Conservation (phyloP, 2,113 vertebrate species). For the Periophthalmus modestus region DNA sequence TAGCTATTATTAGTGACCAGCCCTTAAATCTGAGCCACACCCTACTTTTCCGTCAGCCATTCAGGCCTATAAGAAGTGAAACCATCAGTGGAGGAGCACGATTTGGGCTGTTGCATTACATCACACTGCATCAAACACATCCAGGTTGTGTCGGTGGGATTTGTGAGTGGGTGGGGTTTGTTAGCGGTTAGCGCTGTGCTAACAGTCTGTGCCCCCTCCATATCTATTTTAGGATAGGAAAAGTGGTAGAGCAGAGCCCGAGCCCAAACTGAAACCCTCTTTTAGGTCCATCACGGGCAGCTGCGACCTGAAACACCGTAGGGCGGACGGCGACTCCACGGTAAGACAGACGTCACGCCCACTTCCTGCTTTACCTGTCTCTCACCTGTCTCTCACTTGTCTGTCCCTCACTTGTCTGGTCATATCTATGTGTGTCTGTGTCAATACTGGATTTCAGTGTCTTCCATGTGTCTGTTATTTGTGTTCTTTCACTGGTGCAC, state of each 20-base stretch:
- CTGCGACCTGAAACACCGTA: slow-evolving; percentile 96
- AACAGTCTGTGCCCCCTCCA: slow-evolving; percentile 60
- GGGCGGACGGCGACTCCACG: slow-evolving; percentile 91
- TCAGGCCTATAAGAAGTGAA: not conserved
- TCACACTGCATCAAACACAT: slow-evolving; percentile 3
- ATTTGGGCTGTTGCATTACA: not conserved
- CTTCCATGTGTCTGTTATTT: not conserved
- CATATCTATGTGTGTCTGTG: not conserved
- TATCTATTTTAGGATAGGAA: slow-evolving; percentile 98
- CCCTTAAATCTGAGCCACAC: no score
- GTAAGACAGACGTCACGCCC: slow-evolving; percentile 88
- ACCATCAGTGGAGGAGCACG: not conserved
- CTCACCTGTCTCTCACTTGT: not conserved
- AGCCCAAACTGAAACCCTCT: slow-evolving; percentile 96
- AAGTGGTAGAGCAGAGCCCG: slow-evolving; percentile 96
- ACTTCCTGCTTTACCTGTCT: slow-evolving; percentile 20
- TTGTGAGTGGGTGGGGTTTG: slow-evolving; percentile 3
- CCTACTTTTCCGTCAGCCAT: no score
- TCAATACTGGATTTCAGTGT: not conserved
- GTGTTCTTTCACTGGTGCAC: slow-evolving; percentile 1
- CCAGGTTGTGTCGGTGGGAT: not conserved
- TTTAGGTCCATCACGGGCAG: slow-evolving; percentile 96
- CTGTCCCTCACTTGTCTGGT: not conserved
- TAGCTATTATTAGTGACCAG: no score
- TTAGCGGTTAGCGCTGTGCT: slow-evolving; percentile 31